Evolutionary conservation across 2,797 vertebrate genomes (phyloP).

Genomic region (Melanotaenia maccullochi): DNA sequence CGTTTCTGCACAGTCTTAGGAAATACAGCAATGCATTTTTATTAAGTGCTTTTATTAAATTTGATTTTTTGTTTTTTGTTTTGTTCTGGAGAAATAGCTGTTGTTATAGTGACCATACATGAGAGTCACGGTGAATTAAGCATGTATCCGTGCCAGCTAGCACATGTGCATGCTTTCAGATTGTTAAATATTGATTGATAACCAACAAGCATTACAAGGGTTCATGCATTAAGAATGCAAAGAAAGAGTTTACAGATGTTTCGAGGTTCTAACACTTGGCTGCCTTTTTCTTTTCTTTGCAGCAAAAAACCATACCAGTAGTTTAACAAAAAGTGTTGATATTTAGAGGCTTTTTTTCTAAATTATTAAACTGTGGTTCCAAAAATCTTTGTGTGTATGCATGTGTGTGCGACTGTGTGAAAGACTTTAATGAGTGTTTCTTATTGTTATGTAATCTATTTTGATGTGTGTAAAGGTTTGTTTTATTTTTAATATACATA

Average conservation of each 20-base stretch:
- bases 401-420: too few relatives aligned
- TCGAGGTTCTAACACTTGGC: neutral
- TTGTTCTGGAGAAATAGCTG: neutral
- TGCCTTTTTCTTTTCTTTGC: neutral
- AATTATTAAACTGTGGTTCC: neutral
- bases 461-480: too few relatives aligned
- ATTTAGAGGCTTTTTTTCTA: neutral
- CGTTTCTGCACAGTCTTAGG: neutral
- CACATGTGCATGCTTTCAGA: neutral
- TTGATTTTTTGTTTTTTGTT: neutral
- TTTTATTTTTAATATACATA: too few relatives aligned
- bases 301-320: slow-evolving; percentile 6
- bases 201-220: neutral
- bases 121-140: neutral
- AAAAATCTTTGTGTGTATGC: too few relatives aligned
- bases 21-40: neutral
- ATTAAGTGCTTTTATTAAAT: neutral
- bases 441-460: too few relatives aligned
- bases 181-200: neutral
- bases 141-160: neutral
- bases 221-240: too few relatives aligned
- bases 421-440: too few relatives aligned
- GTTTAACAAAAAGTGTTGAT: neutral
- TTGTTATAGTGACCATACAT: neutral
- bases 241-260: neutral